Conservation (phyloP, 30 jellyfish, hydroid and myxozoan species). For the Aurelia sp. region DNA sequence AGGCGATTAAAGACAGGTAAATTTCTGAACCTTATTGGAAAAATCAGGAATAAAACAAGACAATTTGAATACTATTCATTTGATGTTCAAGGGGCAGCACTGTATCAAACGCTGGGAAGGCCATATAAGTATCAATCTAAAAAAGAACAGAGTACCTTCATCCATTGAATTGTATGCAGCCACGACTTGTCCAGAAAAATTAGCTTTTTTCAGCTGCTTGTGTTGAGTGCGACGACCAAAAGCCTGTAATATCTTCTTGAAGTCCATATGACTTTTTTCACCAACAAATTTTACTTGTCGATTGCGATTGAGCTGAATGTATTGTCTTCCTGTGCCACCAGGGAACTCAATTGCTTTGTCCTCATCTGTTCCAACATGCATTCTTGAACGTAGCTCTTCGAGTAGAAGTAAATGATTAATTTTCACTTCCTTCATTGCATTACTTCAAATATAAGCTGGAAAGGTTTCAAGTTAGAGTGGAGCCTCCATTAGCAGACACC, state of each 20-base stretch:
- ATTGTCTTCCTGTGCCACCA: conserved; percentile 39
- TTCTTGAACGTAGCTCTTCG: conserved; percentile 31
- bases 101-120: no score
- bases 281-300: conserved; percentile 28
- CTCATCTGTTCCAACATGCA: conserved; percentile 31
- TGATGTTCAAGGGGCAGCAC: no score
- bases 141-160: conserved; percentile 11
- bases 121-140: no score
- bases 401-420: neutral
- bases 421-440: no score
- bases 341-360: conserved; percentile 8
- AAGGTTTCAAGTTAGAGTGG: no score
- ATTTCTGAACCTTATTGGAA: no score
- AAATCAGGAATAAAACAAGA: no score
- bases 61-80: no score
- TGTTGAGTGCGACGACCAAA: neutral
- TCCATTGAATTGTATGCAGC: conserved; percentile 27
- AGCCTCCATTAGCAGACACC: no score
- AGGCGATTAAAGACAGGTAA: no score
- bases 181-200: conserved; percentile 1
- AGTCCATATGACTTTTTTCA: neutral
- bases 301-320: neutral
- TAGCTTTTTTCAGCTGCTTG: conserved; percentile 3
- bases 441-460: no score
- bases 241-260: conserved; percentile 3